These are phyloP conservation scores for Salvelinus sp. DNA, from an alignment of 2,113 vertebrate species.

Conservation along the genomic window DNA sequence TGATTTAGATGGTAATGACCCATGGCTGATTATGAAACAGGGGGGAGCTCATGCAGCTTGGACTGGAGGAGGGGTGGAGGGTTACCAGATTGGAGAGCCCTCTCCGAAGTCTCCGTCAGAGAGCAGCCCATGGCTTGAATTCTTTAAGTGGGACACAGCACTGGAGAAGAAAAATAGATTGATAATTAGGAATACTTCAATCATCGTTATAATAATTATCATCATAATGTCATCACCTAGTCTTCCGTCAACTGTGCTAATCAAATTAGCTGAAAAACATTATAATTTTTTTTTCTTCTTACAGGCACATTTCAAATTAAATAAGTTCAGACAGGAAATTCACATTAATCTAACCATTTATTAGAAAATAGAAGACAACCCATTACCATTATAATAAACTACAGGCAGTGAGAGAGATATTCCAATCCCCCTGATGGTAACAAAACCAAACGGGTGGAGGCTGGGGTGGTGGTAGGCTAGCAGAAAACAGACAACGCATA, in stretches of 20 bases:
- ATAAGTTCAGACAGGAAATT: too few relatives aligned
- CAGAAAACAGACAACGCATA: too few relatives aligned
- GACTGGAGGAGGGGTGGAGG: constrained; percentile 51
- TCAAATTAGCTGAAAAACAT: neutral
- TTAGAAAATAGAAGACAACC: too few relatives aligned
- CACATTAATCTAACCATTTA: too few relatives aligned
- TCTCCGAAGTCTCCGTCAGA: constrained; percentile 32
- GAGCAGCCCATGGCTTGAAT: constrained; percentile 30
- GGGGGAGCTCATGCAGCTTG: constrained; percentile 72
- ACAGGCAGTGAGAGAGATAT: too few relatives aligned
- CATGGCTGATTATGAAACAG: constrained; percentile 60
- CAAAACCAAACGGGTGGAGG: too few relatives aligned
- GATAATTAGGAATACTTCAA: neutral
- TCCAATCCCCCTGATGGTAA: too few relatives aligned
- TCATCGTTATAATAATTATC: neutral
- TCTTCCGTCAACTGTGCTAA: neutral
- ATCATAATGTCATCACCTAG: neutral
- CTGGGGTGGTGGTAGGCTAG: too few relatives aligned
- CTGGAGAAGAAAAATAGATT: constrained; percentile 59
- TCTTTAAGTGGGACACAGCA: constrained; percentile 88
- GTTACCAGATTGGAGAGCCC: constrained; percentile 20
- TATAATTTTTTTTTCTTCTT: neutral
- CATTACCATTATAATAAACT: too few relatives aligned
- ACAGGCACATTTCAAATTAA: neutral
- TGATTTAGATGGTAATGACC: constrained; percentile 66